Conservation (phyloP, 1,140 invertebrate genomes). For the Antheraea mylitta region DNA sequence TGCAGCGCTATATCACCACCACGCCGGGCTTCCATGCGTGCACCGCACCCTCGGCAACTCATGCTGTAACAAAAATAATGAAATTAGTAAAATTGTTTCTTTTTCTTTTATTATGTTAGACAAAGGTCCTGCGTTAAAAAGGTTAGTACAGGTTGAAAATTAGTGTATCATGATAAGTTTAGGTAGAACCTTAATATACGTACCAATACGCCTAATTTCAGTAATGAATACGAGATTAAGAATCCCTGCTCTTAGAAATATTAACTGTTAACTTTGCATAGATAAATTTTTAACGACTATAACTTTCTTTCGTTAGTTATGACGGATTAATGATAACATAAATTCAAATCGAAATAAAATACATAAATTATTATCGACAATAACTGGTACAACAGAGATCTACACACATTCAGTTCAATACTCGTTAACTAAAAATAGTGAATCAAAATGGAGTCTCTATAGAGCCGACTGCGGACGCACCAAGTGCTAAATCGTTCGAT, state of each 20-base stretch:
- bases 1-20: conserved; percentile 62
- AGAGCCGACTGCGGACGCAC: not conserved
- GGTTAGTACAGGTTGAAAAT: no score
- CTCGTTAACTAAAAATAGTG: not conserved
- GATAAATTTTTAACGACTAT: no score
- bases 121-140: no score
- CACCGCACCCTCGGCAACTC: conserved; percentile 69
- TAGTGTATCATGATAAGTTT: no score
- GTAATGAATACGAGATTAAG: no score
- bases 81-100: not conserved
- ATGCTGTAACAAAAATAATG: conserved; percentile 46
- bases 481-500: conserved; percentile 11
- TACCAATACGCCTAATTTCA: no score
- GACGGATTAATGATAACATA: not conserved
- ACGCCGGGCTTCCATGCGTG: conserved; percentile 74
- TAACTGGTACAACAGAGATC: conserved; percentile 18
- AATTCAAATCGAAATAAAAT: not conserved
- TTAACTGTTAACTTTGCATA: no score
- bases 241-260: no score
- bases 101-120: no score
- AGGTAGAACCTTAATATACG: no score
- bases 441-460: not conserved
- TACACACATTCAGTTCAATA: not conserved
- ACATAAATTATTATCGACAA: not conserved
- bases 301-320: no score